These are phyloP conservation scores for Leptinotarsa peninsularis DNA, from an alignment of 2,888 invertebrate species.

Conservation along the genomic window DNA sequence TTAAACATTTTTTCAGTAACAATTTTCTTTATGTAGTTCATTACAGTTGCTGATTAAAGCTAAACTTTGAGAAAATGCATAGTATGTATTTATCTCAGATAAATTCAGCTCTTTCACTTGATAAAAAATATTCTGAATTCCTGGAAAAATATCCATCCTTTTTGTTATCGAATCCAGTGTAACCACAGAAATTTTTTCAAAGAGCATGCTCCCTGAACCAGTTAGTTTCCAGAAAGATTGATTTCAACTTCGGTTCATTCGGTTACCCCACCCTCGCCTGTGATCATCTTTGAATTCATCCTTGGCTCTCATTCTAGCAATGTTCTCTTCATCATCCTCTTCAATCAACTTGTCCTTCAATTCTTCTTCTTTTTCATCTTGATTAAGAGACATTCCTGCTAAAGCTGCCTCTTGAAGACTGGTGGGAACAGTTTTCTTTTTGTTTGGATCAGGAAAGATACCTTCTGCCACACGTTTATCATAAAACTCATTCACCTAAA, in stretches of 20 bases:
- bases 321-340: constrained; percentile 77
- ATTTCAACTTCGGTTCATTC: constrained; percentile 79
- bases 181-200: neutral
- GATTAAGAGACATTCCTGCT: constrained; percentile 59
- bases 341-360: constrained; percentile 76
- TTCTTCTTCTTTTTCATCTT: constrained; percentile 72
- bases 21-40: too few relatives aligned
- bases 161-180: neutral
- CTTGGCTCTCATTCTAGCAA: constrained; percentile 76
- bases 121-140: neutral
- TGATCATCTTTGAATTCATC: constrained; percentile 92
- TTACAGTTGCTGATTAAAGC: neutral
- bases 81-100: neutral
- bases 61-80: neutral
- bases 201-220: neutral
- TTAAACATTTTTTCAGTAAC: too few relatives aligned
- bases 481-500: constrained; percentile 88
- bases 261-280: constrained; percentile 88
- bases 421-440: constrained; percentile 57
- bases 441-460: constrained; percentile 70
- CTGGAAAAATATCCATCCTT: neutral
- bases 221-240: neutral
- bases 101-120: neutral
- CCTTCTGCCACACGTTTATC: constrained; percentile 75
- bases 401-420: constrained; percentile 62